Evolutionary conservation across 2,113 vertebrate species (phyloP).

Genomic region (Brachypteracias leptosomus): DNA sequence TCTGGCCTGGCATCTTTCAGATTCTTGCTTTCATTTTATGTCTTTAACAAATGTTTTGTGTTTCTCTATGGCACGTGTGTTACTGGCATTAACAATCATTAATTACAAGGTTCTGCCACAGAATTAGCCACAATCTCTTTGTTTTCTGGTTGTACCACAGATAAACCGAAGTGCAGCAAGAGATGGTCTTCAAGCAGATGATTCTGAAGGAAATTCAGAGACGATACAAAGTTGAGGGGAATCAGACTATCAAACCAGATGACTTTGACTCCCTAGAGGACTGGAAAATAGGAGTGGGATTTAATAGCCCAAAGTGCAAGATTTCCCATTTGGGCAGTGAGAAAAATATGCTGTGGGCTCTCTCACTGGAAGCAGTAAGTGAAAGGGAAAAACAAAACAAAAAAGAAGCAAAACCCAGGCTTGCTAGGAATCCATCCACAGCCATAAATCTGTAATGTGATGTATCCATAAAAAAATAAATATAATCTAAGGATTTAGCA

Average conservation of each 20-base stretch:
- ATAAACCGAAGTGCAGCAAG: background rate
- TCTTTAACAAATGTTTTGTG: background rate
- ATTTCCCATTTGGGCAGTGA: background rate
- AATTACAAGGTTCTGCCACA: background rate
- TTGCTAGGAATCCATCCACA: background rate
- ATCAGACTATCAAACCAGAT: background rate
- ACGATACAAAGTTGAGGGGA: background rate
- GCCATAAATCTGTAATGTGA: background rate
- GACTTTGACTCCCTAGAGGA: background rate
- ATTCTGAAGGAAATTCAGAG: background rate
- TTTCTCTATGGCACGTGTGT: fast-evolving
- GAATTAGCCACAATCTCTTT: background rate
- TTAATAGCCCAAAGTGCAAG: background rate
- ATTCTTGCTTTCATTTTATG: background rate
- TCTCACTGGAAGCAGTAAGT: background rate
- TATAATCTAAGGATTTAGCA: background rate
- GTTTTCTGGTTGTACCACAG: background rate
- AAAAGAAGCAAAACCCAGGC: background rate
- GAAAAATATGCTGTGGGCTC: background rate
- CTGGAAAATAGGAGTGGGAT: background rate
- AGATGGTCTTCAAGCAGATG: background rate
- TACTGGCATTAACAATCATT: background rate
- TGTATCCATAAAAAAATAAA: background rate
- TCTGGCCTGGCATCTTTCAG: background rate
- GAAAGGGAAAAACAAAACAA: background rate